A percentile compares a stretch with the other conserved stretches of the same genome.
Evolutionary conservation across 2,797 vertebrate genomes (phyloP).

Genomic region (Somateria mollissima): DNA sequence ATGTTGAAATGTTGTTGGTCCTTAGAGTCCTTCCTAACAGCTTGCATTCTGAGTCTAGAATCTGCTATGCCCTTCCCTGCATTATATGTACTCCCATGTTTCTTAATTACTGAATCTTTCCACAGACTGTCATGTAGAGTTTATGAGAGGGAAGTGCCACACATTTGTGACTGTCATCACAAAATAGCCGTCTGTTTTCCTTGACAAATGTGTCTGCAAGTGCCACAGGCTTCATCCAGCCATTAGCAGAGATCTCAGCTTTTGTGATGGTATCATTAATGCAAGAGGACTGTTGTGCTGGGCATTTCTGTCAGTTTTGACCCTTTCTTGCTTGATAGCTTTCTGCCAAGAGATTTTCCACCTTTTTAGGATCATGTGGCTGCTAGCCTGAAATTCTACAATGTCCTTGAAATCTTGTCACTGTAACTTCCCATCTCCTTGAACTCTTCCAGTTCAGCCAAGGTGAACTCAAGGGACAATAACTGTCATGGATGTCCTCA

Average conservation of each 20-base stretch:
- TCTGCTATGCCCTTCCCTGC: not conserved
- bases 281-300: not conserved
- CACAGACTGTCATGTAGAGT: not conserved
- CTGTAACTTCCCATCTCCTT: not conserved
- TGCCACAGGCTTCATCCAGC: not conserved
- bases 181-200: not conserved
- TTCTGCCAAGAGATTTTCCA: not conserved
- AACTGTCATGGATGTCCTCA: not conserved
- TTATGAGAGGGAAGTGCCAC: not conserved
- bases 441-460: not conserved
- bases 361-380: not conserved
- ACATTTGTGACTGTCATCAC: not conserved
- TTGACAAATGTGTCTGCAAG: not conserved
- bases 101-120: not conserved
- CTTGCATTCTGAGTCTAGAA: not conserved
- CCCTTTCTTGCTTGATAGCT: not conserved
- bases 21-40: not conserved
- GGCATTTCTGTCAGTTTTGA: not conserved
- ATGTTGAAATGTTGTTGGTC: not conserved
- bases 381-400: not conserved
- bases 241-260: not conserved
- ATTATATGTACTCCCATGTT: not conserved
- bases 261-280: not conserved
- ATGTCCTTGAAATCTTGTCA: not conserved
- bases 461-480: not conserved